These are phyloP conservation scores for Neofelis nebulosa DNA, from an alignment of 2,113 vertebrate genomes.

Conservation along the genomic window DNA sequence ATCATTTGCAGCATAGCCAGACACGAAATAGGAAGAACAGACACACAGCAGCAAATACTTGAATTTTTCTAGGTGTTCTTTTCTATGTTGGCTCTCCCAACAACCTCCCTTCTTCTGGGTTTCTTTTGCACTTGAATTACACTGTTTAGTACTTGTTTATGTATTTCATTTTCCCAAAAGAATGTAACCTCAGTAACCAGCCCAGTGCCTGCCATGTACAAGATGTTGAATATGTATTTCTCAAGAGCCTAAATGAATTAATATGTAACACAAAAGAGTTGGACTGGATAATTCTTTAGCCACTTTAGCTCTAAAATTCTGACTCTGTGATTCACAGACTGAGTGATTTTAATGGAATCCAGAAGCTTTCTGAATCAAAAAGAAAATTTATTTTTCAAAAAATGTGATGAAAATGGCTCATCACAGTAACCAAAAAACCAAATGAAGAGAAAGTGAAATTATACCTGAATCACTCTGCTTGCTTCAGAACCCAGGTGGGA, in stretches of 20 bases:
- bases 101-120: not conserved
- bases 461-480: not conserved
- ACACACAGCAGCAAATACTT: not conserved
- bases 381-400: not conserved
- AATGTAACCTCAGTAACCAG: not conserved
- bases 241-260: conserved; percentile 18
- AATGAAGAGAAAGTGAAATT: not conserved
- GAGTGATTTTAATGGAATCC: not conserved
- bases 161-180: not conserved
- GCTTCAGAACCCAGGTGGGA: not conserved
- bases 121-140: not conserved
- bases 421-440: not conserved
- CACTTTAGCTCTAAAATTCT: not conserved
- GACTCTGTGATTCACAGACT: not conserved
- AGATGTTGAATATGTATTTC: not conserved
- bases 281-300: not conserved
- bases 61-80: not conserved
- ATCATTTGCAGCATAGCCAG: not conserved
- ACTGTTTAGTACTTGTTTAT: not conserved
- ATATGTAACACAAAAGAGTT: not conserved
- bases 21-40: not conserved
- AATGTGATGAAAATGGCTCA: not conserved
- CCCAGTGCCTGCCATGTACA: not conserved
- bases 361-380: conserved; percentile 1
- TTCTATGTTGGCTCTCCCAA: not conserved